Base-by-base conservation (phyloP, 2,797 vertebrate species). In the Onychomys leucogaster region DNA sequence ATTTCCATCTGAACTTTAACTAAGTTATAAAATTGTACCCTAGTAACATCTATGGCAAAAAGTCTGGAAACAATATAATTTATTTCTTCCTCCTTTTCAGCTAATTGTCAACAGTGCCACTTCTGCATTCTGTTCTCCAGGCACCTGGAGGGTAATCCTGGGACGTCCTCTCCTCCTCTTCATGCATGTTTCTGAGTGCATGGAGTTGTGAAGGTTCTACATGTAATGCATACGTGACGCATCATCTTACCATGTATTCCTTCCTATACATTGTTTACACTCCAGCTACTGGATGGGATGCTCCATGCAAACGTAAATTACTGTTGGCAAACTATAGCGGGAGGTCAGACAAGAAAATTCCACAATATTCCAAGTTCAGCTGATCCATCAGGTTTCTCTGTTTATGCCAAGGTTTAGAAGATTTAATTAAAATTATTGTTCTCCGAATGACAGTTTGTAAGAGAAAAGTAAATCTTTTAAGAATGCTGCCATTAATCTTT, bases 201-300 rank as follows among this genome's bases (percentile, higher is more conserved):
- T 98, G 98, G 98, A 98, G 99, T 95, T 97, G 98, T 98, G 98
- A 98, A 98, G 98, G 98, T 98, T 98, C 98, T 98, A 95, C 98
- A 93, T 97, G 97, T 98, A 97, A 98, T 97, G 97, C 98, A 97
- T 98, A 98, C 95, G 98, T 98, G 98, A 98, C 97, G 93, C 98
- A 91, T 98, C 98, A 94, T 97, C 97, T 98, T 98, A 97, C 98
- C 98, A 97, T 98, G 89, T 98, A 96, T 98, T 97, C 98, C 98
- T 98, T 98, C 98, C 95, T 98, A 96, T 89, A 93, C 99, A 98
- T 98, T 99, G 99, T 99, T 99, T 99, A 99, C 99, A 99, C 98
- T 97, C 98, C 95, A 97, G 96, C 98, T 49, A 61, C 87, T 21
- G 32, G 98, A 98, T 98, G 98, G 98, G 98, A 97, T 98, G 97